Evolutionary conservation across 2,888 invertebrate species (phyloP).

Genomic region (Baronia brevicornis): DNA sequence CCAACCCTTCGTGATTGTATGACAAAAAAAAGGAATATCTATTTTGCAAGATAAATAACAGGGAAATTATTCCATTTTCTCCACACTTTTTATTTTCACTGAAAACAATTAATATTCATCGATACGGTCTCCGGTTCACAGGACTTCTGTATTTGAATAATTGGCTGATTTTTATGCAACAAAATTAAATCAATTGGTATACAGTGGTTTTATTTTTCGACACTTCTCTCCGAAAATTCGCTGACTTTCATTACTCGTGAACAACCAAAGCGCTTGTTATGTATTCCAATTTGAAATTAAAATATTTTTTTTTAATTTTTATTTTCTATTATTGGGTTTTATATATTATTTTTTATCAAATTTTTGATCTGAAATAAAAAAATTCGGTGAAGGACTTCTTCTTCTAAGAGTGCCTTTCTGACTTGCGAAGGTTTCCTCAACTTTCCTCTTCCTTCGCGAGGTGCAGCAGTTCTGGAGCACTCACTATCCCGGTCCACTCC

Average conservation of each 20-base stretch:
- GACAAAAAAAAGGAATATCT: neutral
- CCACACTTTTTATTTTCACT: constrained; percentile 34
- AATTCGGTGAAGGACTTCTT: too few species aligned
- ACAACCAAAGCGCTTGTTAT: constrained; percentile 9
- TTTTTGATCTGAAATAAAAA: too few species aligned
- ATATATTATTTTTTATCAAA: too few species aligned
- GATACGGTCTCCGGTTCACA: constrained; percentile 59
- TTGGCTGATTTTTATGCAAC: constrained; percentile 75
- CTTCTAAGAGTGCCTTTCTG: too few species aligned
- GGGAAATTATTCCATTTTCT: constrained; percentile 6
- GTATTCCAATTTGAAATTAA: too few species aligned
- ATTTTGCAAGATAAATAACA: constrained; percentile 10
- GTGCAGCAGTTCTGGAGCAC: too few species aligned
- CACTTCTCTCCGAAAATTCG: constrained; percentile 35
- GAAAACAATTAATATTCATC: constrained; percentile 70
- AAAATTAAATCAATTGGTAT: constrained; percentile 70
- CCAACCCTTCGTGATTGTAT: neutral
- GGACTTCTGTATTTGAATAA: constrained; percentile 65
- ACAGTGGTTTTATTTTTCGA: constrained; percentile 48
- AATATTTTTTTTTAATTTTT: too few species aligned
- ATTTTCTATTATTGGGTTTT: too few species aligned
- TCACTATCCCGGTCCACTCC: too few species aligned
- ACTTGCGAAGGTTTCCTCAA: too few species aligned
- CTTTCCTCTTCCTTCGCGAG: too few species aligned
- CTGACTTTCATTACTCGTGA: constrained; percentile 22